phyloP scores from a whole-genome alignment of 2,113 vertebrate genomes.

The Apus apus region DNA sequence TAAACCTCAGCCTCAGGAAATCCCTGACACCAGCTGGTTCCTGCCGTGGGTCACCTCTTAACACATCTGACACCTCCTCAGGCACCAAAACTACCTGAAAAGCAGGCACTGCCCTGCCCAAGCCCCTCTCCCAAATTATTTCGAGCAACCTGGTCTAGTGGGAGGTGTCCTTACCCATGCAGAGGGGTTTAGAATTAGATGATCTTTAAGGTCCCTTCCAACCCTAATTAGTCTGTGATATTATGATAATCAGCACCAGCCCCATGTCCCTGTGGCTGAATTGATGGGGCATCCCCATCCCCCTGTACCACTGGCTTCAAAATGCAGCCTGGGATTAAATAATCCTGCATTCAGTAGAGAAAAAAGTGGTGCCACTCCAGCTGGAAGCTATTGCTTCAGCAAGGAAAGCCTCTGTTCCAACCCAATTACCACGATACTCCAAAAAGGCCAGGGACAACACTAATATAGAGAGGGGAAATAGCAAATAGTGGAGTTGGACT shows the following conservation, averaged over 20 bases:
- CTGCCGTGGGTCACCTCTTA: not conserved
- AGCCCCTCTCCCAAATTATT: not conserved
- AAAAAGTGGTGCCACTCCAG: not conserved
- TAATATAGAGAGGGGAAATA: not conserved
- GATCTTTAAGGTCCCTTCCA: too few species aligned
- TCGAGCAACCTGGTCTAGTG: too few species aligned
- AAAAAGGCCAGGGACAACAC: not conserved
- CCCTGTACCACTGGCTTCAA: not conserved
- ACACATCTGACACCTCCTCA: not conserved
- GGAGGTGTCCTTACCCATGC: too few species aligned
- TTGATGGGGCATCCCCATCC: not conserved
- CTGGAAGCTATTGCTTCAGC: not conserved
- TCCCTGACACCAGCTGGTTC: not conserved
- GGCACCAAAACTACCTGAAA: not conserved
- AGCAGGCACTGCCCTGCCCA: accelerated
- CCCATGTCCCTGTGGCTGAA: accelerated
- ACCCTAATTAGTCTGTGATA: too few species aligned
- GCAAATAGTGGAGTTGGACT: not conserved
- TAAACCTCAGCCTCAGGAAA: not conserved
- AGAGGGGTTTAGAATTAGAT: too few species aligned
- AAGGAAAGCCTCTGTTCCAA: constrained; percentile 29
- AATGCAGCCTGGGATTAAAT: not conserved
- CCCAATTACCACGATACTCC: constrained; percentile 27
- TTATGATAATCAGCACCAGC: not conserved
- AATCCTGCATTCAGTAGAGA: not conserved